phyloP scores from a whole-genome alignment of 2,113 vertebrate species.

The Apteryx owenii region DNA sequence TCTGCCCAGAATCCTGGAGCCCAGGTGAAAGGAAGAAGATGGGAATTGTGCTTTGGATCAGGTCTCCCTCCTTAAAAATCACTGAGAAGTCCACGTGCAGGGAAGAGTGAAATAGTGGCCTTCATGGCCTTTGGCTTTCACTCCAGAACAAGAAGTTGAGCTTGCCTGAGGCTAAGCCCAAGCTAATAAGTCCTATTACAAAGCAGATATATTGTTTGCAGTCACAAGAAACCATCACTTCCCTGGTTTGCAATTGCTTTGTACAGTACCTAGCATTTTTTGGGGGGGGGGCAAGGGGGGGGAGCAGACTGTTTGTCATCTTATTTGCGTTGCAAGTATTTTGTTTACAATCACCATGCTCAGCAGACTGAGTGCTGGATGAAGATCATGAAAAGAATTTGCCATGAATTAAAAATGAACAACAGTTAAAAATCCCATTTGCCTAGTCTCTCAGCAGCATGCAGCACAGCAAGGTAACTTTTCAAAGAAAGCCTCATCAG shows the following conservation, averaged over 20 bases:
- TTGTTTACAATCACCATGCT: constrained; percentile 34
- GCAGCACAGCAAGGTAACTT: constrained; percentile 44
- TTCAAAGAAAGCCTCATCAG: constrained; percentile 29
- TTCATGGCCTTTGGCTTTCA: not conserved
- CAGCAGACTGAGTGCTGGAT: not conserved
- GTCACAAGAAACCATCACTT: not conserved
- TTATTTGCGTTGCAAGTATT: not conserved
- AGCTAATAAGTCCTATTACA: not conserved
- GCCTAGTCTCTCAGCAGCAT: not conserved
- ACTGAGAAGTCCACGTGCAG: not conserved
- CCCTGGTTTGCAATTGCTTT: not conserved
- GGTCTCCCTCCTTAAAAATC: not conserved
- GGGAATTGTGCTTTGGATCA: not conserved
- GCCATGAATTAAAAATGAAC: constrained; percentile 60
- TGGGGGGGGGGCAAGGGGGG: not conserved
- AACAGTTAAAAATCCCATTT: not conserved
- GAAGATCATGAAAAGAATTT: constrained; percentile 31
- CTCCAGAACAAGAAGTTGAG: not conserved
- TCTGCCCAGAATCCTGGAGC: not conserved
- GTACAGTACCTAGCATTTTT: not conserved
- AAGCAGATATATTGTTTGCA: not conserved
- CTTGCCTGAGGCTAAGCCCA: not conserved
- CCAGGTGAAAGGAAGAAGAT: not conserved
- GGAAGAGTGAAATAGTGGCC: not conserved
- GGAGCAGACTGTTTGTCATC: not conserved